phyloP scores from a whole-genome alignment of 2,888 invertebrate genomes.

The Caenorhabditis angaria region DNA sequence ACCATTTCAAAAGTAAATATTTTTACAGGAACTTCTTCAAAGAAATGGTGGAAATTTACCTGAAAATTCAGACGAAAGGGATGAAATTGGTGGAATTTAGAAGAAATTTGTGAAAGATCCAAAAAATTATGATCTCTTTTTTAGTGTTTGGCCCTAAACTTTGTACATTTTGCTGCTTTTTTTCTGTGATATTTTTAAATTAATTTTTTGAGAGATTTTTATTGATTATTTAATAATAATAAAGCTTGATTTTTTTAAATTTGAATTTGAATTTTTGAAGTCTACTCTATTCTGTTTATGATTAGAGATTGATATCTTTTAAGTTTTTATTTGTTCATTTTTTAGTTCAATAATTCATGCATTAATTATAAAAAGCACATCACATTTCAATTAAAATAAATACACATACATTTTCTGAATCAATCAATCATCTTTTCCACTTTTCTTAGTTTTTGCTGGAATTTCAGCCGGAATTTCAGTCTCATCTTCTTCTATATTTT shows the following conservation, averaged over 20 bases:
- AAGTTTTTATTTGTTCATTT: no score
- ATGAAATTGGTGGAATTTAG: constrained; percentile 38
- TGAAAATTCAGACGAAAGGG: constrained; percentile 26
- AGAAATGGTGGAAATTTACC: constrained; percentile 28
- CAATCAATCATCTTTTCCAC: constrained; percentile 20
- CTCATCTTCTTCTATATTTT: constrained; percentile 14
- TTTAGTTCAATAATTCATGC: background rate
- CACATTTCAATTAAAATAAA: background rate
- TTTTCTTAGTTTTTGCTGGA: constrained; percentile 12
- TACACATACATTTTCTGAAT: background rate
- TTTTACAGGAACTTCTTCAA: constrained; percentile 40
- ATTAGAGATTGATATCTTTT: constrained; percentile 7
- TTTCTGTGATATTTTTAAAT: background rate
- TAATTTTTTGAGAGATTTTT: background rate
- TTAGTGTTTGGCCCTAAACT: background rate
- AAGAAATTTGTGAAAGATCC: background rate
- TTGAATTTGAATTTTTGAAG: background rate
- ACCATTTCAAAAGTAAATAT: no score
- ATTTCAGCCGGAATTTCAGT: background rate
- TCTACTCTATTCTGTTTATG: constrained; percentile 6
- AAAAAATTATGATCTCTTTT: background rate
- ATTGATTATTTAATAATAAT: no score
- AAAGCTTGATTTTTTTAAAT: no score
- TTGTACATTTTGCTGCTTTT: constrained; percentile 3
- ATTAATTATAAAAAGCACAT: background rate